Evolutionary conservation across 2,888 invertebrate genomes (phyloP).

Genomic region (Scelioninae gen. 2): DNA sequence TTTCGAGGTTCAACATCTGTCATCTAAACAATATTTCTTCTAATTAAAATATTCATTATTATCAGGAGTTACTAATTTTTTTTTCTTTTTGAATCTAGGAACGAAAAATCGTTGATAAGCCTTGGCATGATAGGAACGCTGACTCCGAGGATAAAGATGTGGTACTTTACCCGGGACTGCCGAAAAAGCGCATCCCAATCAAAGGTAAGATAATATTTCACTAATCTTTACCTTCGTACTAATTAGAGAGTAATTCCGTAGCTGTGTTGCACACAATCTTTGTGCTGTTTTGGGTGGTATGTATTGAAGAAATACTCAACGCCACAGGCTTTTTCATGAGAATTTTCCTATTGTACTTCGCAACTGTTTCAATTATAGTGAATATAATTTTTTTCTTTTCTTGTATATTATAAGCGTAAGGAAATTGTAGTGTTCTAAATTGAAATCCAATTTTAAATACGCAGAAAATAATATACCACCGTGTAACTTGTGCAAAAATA

Average conservation of each 20-base stretch:
- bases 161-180: constrained; percentile 82
- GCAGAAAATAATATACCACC: background rate
- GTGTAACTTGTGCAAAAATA: constrained; percentile 10
- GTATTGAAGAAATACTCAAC: constrained; percentile 72
- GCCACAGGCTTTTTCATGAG: constrained; percentile 13
- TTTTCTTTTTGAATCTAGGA: constrained; percentile 74
- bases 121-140: constrained; percentile 82
- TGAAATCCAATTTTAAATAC: background rate
- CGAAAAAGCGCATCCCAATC: constrained; percentile 87
- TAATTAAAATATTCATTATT: no score
- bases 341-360: constrained; percentile 28
- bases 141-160: constrained; percentile 81
- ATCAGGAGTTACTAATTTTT: no score
- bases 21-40: constrained; percentile 24
- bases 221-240: constrained; percentile 67
- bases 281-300: constrained; percentile 71
- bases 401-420: constrained; percentile 12
- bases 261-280: constrained; percentile 71
- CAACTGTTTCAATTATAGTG: constrained; percentile 11
- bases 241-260: constrained; percentile 74
- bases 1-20: constrained; percentile 40
- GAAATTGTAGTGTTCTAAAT: constrained; percentile 7
- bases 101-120: constrained; percentile 82
- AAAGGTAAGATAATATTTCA: constrained; percentile 78
- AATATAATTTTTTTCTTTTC: background rate